A percentile compares a stretch with the other conserved stretches of the same genome.
These are phyloP conservation scores for Sphenodon punctatus DNA, from an alignment of 2,797 vertebrate genomes.

Conservation along the genomic window DNA sequence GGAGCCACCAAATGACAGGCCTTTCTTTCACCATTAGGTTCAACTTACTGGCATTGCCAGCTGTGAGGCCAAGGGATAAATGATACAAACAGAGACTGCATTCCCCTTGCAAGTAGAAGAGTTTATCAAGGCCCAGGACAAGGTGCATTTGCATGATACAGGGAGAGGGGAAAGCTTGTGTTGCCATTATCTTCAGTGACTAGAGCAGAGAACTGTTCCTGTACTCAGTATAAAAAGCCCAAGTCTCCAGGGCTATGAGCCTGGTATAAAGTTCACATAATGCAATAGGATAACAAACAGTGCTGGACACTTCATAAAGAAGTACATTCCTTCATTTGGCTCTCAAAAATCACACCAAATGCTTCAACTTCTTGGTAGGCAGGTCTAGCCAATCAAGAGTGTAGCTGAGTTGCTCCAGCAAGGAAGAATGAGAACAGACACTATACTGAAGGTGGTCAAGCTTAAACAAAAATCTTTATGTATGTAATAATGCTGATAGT, in stretches of 20 bases:
- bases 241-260: not conserved
- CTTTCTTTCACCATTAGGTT: not conserved
- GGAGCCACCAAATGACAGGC: not conserved
- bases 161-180: not conserved
- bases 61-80: not conserved
- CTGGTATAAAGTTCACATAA: not conserved
- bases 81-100: not conserved
- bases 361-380: not conserved
- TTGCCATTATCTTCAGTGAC: not conserved
- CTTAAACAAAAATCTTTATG: too few species aligned
- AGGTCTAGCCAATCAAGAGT: not conserved
- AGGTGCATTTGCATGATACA: not conserved
- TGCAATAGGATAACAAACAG: not conserved
- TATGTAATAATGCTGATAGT: too few species aligned
- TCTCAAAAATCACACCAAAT: not conserved
- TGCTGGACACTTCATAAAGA: not conserved
- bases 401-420: too few species aligned
- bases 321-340: not conserved
- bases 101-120: too few species aligned
- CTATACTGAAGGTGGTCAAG: too few species aligned
- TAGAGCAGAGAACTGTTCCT: not conserved
- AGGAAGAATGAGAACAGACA: too few species aligned
- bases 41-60: not conserved
- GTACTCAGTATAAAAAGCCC: not conserved
- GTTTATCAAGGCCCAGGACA: not conserved